These are phyloP conservation scores for Oopsacas minuta DNA, from an alignment of 37 sponge, comb jelly and placozoan genomes.

Conservation along the genomic window DNA sequence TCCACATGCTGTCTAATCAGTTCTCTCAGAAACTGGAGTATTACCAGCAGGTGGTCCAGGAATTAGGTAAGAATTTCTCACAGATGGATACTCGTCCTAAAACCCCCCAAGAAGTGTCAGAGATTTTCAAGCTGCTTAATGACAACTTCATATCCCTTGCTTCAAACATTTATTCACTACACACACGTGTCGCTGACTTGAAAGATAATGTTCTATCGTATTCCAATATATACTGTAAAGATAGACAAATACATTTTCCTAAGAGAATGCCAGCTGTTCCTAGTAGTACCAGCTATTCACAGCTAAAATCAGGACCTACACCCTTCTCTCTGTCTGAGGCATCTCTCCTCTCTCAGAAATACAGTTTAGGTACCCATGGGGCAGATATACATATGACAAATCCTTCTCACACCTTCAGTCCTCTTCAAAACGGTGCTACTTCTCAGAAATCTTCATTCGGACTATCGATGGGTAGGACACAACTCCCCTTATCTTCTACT, in stretches of 20 bases:
- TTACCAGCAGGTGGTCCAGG: conserved; percentile 5
- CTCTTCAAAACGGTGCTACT: background rate
- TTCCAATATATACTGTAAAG: conserved; percentile 2
- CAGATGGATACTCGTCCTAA: background rate
- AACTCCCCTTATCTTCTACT: background rate
- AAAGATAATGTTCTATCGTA: background rate
- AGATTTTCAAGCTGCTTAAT: background rate
- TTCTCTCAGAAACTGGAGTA: background rate
- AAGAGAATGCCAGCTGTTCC: background rate
- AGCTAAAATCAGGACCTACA: background rate
- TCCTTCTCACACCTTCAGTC: background rate
- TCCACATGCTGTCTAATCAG: background rate
- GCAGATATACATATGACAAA: background rate
- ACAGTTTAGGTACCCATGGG: background rate
- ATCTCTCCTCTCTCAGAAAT: background rate
- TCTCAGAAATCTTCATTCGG: background rate
- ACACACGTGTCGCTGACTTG: background rate
- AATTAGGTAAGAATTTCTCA: background rate
- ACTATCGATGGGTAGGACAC: background rate
- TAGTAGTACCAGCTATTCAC: background rate
- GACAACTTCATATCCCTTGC: background rate
- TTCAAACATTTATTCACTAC: background rate
- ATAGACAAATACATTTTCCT: background rate
- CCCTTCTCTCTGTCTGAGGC: conserved; percentile 12
- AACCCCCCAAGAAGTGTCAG: background rate